Evolutionary conservation across 2,888 invertebrate genomes (phyloP).

Genomic region (Mesopsocus fuscifrons): DNA sequence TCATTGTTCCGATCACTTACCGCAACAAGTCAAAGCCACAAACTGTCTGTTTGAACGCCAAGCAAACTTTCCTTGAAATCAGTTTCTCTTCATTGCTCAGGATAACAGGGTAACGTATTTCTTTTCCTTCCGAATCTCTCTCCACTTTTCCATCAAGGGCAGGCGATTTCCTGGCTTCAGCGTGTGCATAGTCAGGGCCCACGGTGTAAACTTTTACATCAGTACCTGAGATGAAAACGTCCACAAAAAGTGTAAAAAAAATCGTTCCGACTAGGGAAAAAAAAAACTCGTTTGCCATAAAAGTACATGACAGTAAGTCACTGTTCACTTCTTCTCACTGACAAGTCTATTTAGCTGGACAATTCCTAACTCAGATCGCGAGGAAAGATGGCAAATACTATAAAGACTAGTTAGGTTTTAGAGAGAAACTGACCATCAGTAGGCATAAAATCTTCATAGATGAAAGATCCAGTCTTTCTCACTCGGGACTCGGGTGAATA

Average conservation of each 20-base stretch:
- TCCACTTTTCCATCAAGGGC: slow-evolving; percentile 98
- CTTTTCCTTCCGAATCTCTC: slow-evolving; percentile 92
- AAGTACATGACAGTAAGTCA: too few relatives aligned
- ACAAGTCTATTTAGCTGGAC: too few relatives aligned
- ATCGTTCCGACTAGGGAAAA: background rate
- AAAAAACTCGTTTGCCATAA: slow-evolving; percentile 30
- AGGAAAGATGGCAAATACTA: too few relatives aligned
- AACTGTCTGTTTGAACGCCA: slow-evolving; percentile 94
- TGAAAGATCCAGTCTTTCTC: slow-evolving; percentile 91
- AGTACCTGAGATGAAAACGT: background rate
- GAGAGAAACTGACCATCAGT: slow-evolving; percentile 91
- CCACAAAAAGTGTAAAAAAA: slow-evolving; percentile 7
- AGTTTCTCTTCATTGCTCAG: slow-evolving; percentile 92
- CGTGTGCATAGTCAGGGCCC: slow-evolving; percentile 98
- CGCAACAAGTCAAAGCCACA: slow-evolving; percentile 95
- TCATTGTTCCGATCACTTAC: too few relatives aligned
- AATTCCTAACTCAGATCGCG: too few relatives aligned
- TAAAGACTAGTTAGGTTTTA: too few relatives aligned
- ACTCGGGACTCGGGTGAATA: slow-evolving; percentile 95
- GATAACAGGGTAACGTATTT: slow-evolving; percentile 97
- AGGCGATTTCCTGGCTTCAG: slow-evolving; percentile 96
- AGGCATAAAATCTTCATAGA: slow-evolving; percentile 99
- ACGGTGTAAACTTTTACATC: slow-evolving; percentile 79
- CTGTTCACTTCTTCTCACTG: too few relatives aligned
- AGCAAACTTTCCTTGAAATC: slow-evolving; percentile 91